Conservation (phyloP, 2,888 invertebrate species). For the Diplazon laetatorius region DNA sequence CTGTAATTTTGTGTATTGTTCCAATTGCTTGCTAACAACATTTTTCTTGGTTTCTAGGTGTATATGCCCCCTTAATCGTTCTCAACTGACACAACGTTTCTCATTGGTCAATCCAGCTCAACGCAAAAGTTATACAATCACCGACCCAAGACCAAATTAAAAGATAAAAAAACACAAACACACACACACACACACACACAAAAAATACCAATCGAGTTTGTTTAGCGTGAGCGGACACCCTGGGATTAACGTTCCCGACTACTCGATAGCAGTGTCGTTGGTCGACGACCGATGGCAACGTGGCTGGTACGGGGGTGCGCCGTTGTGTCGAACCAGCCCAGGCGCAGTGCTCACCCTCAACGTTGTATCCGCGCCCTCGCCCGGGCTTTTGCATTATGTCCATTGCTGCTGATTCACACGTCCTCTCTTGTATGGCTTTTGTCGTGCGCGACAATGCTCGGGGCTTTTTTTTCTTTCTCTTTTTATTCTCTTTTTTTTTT, state of each 20-base stretch:
- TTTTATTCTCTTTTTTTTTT: too few relatives aligned
- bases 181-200: not conserved
- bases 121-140: too few relatives aligned
- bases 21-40: too few relatives aligned
- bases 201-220: constrained; percentile 33
- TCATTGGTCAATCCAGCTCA: too few relatives aligned
- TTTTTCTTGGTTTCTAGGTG: too few relatives aligned
- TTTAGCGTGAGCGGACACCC: constrained; percentile 1
- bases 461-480: too few relatives aligned
- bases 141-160: too few relatives aligned
- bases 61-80: too few relatives aligned
- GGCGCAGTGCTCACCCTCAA: constrained; percentile 44
- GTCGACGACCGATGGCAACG: constrained; percentile 12
- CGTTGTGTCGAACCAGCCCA: constrained; percentile 35
- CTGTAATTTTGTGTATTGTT: too few relatives aligned
- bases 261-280: constrained; percentile 42
- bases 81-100: too few relatives aligned
- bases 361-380: constrained; percentile 53
- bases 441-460: constrained; percentile 77
- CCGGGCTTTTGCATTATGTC: constrained; percentile 80
- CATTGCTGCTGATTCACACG: constrained; percentile 82
- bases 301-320: constrained; percentile 17
- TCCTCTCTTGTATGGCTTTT: constrained; percentile 79
- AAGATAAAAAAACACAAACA: too few relatives aligned
- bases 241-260: constrained; percentile 34